These are phyloP conservation scores for Microcebus tavaratra DNA, from an alignment of 2,113 vertebrate species.

Conservation along the genomic window DNA sequence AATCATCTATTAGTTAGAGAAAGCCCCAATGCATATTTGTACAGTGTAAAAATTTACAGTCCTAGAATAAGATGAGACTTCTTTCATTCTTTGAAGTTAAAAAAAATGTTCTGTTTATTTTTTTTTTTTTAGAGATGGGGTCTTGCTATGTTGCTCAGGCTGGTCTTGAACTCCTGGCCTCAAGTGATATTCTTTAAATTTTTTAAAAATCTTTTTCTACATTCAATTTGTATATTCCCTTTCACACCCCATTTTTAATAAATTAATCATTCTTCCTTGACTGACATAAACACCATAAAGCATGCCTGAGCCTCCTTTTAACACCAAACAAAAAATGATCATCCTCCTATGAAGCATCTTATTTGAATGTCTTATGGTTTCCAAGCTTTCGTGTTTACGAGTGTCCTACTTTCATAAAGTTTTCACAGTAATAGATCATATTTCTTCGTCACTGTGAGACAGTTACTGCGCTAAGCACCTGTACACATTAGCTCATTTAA, in stretches of 20 bases:
- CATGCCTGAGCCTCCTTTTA: not conserved
- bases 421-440: not conserved
- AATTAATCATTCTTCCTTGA: not conserved
- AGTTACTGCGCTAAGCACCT: not conserved
- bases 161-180: too few species aligned
- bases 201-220: not conserved
- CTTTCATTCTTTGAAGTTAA: too few species aligned
- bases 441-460: not conserved
- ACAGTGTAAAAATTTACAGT: not conserved
- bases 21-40: not conserved
- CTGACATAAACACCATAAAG: not conserved
- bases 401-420: not conserved
- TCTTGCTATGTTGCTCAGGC: too few species aligned
- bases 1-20: not conserved
- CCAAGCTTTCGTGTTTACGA: not conserved
- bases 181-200: not conserved
- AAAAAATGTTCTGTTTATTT: too few species aligned
- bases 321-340: not conserved
- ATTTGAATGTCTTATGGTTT: not conserved
- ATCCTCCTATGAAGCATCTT: not conserved
- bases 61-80: not conserved
- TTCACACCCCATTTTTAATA: not conserved
- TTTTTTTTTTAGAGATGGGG: not conserved
- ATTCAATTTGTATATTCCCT: not conserved
- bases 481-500: constrained; percentile 27